Conservation (phyloP, 2,113 vertebrate genomes). For the Bettongia penicillata region DNA sequence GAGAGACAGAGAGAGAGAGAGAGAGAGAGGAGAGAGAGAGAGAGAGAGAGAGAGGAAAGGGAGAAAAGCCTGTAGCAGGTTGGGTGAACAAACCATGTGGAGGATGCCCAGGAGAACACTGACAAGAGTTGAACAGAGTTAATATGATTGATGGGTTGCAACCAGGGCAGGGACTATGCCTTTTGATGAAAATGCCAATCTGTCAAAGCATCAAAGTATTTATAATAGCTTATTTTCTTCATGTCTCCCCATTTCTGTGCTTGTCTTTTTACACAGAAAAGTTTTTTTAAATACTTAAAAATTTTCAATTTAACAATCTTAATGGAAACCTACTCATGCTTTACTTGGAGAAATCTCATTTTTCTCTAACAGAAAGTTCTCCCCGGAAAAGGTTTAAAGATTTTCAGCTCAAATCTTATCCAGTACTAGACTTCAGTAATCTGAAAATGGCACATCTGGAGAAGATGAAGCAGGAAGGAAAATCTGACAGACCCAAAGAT, state of each 20-base stretch:
- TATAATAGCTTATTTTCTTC: neutral
- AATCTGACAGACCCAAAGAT: neutral
- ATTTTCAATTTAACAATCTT: neutral
- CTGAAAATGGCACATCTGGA: constrained; percentile 69
- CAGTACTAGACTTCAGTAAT: constrained; percentile 69
- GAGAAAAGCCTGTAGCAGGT: neutral
- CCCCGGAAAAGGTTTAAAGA: constrained; percentile 70
- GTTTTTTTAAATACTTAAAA: neutral
- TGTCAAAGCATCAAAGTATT: neutral
- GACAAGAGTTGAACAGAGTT: neutral
- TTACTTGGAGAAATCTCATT: constrained; percentile 1
- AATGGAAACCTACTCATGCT: neutral
- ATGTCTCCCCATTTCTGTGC: neutral
- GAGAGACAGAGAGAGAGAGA: too few relatives aligned
- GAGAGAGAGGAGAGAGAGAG: too few relatives aligned
- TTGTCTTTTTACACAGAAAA: neutral
- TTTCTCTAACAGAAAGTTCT: constrained; percentile 63
- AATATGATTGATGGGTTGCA: neutral
- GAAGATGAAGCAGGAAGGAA: constrained; percentile 33
- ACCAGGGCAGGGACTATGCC: neutral
- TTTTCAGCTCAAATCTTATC: constrained; percentile 72
- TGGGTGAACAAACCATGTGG: neutral
- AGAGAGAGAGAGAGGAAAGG: too few relatives aligned
- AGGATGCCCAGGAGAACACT: neutral
- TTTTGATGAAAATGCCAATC: neutral